Percentiles rank a stretch among this genome's conserved stretches.
Conservation (phyloP, 2,113 vertebrate species). For the Neofelis nebulosa region DNA sequence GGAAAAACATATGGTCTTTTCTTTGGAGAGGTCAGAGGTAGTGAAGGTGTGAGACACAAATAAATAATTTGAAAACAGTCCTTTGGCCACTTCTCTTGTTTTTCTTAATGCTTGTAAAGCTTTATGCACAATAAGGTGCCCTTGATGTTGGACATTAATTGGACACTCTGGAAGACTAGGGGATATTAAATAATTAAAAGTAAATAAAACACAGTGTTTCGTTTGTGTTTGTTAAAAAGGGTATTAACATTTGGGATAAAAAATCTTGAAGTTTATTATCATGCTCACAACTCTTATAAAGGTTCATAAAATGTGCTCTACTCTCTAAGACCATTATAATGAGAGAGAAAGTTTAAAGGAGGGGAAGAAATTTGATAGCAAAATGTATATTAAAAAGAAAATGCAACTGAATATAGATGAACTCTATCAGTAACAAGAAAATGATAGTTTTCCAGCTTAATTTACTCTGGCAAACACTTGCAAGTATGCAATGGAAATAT, state of each 20-base stretch:
- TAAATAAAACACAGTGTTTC: not conserved
- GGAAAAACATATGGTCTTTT: not conserved
- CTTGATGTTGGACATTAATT: not conserved
- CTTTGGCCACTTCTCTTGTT: not conserved
- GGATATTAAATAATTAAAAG: not conserved
- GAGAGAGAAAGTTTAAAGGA: not conserved
- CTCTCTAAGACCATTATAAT: slow-evolving; percentile 22
- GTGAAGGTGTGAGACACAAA: not conserved
- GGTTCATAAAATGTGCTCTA: slow-evolving; percentile 40
- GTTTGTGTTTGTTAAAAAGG: slow-evolving; percentile 50
- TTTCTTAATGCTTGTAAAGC: not conserved
- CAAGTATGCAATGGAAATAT: slow-evolving; percentile 48
- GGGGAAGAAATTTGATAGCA: slow-evolving; percentile 56
- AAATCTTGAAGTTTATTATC: not conserved
- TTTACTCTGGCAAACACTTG: slow-evolving; percentile 70
- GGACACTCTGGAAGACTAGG: not conserved
- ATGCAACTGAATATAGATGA: slow-evolving; percentile 56
- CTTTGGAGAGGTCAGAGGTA: not conserved
- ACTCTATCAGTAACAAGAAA: slow-evolving; percentile 71
- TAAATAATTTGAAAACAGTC: not conserved
- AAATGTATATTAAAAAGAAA: slow-evolving; percentile 72
- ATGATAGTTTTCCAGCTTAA: slow-evolving; percentile 38
- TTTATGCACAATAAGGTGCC: not conserved
- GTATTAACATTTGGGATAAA: not conserved
- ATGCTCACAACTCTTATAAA: not conserved